Conservation (phyloP, 2,888 invertebrate species). For the Epinotia nisella region DNA sequence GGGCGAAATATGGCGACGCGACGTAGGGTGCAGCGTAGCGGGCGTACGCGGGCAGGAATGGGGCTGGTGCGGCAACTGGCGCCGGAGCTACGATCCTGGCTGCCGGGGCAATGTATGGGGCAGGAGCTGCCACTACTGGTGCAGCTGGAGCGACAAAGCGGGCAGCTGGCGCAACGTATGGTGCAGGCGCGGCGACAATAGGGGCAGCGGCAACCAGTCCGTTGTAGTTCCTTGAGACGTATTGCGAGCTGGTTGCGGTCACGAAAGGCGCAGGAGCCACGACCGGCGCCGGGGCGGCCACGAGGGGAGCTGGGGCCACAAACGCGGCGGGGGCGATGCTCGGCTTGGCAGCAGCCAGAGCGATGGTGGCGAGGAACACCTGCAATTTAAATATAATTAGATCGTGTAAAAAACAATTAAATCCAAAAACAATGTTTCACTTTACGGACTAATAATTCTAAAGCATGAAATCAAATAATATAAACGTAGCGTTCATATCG, state of each 20-base stretch:
- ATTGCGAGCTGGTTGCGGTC: slow-evolving; percentile 84
- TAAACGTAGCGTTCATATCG: neutral
- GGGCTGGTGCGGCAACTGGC: slow-evolving; percentile 57
- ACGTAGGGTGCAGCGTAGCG: slow-evolving; percentile 47
- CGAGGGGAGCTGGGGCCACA: slow-evolving; percentile 54
- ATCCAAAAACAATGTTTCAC: neutral
- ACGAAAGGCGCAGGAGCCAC: slow-evolving; percentile 71
- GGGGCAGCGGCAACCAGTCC: slow-evolving; percentile 72
- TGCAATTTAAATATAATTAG: slow-evolving; percentile 53
- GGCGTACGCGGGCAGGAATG: slow-evolving; percentile 59
- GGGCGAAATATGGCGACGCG: slow-evolving; percentile 56
- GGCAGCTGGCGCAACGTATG: slow-evolving; percentile 56
- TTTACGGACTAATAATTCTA: neutral
- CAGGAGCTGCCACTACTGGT: slow-evolving; percentile 57
- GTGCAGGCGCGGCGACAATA: slow-evolving; percentile 64
- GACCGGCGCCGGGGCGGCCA: slow-evolving; percentile 49
- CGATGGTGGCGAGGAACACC: slow-evolving; percentile 70
- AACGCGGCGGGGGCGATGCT: slow-evolving; percentile 67
- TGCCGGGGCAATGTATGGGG: slow-evolving; percentile 54
- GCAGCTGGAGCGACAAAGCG: slow-evolving; percentile 58
- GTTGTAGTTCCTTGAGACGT: slow-evolving; percentile 82
- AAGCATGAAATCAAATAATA: neutral
- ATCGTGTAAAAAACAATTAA: too few relatives aligned
- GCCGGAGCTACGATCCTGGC: slow-evolving; percentile 50
- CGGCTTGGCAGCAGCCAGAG: slow-evolving; percentile 68